Percentiles rank a stretch among this genome's conserved stretches.
Evolutionary conservation across 2,888 invertebrate genomes (phyloP).

Genomic region (Ectemnius lituratus): DNA sequence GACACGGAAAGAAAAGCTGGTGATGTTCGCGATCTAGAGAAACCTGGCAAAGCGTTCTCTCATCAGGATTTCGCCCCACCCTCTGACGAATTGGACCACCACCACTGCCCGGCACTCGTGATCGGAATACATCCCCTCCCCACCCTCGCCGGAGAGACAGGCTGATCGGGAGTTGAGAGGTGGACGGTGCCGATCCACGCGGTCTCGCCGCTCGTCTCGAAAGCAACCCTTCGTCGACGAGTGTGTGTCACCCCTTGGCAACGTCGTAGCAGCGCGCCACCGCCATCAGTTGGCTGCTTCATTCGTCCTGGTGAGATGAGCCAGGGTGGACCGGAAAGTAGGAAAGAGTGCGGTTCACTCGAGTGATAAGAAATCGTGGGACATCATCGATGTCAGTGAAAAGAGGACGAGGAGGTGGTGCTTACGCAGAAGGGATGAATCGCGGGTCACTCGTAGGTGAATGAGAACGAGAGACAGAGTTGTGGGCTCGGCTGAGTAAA

Average conservation of each 20-base stretch:
- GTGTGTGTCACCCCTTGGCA: not conserved
- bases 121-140: conserved; percentile 28
- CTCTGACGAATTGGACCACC: conserved; percentile 6
- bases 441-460: too few relatives aligned
- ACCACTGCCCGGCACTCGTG: not conserved
- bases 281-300: conserved; percentile 17
- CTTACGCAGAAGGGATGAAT: too few relatives aligned
- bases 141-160: conserved; percentile 18
- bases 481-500: too few relatives aligned
- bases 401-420: too few relatives aligned
- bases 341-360: too few relatives aligned
- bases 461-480: too few relatives aligned
- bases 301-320: too few relatives aligned
- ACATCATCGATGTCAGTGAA: too few relatives aligned
- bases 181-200: conserved; percentile 40
- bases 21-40: conserved; percentile 3
- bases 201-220: conserved; percentile 12
- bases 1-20: not conserved
- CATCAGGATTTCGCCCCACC: conserved; percentile 14
- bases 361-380: too few relatives aligned
- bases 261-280: conserved; percentile 28
- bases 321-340: too few relatives aligned
- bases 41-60: conserved; percentile 29
- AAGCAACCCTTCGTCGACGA: not conserved
- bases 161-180: conserved; percentile 16